Conservation (phyloP, 2,888 invertebrate species). For the Leptinotarsa peninsularis region DNA sequence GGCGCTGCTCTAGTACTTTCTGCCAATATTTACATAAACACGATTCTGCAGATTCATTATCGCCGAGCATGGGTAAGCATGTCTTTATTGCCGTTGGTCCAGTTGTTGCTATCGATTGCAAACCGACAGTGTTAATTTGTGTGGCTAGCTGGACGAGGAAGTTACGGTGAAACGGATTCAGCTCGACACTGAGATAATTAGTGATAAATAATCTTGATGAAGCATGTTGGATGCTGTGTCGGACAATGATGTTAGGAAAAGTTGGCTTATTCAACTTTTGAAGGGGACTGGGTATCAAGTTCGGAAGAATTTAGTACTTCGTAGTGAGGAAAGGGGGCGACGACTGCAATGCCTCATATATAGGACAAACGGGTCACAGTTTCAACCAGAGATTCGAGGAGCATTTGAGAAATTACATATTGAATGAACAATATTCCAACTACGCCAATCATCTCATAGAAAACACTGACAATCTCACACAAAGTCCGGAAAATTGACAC, state of each 20-base stretch:
- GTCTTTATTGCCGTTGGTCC: slow-evolving; percentile 49
- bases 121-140: slow-evolving; percentile 3
- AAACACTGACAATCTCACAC: too few relatives aligned
- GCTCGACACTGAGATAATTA: neutral
- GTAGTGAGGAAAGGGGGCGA: too few relatives aligned
- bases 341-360: too few relatives aligned
- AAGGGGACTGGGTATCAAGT: too few relatives aligned
- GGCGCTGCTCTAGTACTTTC: slow-evolving; percentile 56
- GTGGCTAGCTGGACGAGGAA: neutral
- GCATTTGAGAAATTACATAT: too few relatives aligned
- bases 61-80: slow-evolving; percentile 50
- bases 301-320: too few relatives aligned
- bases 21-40: slow-evolving; percentile 65
- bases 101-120: slow-evolving; percentile 35
- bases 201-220: neutral
- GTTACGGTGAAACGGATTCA: neutral
- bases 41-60: slow-evolving; percentile 63
- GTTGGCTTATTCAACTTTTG: too few relatives aligned
- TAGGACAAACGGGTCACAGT: too few relatives aligned
- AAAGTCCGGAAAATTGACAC: too few relatives aligned
- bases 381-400: too few relatives aligned
- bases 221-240: neutral
- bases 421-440: too few relatives aligned
- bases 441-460: too few relatives aligned
- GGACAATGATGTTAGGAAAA: neutral